These are phyloP conservation scores for Psammodynastes pulverulentus DNA, from an alignment of 2,113 vertebrate species.

Conservation along the genomic window DNA sequence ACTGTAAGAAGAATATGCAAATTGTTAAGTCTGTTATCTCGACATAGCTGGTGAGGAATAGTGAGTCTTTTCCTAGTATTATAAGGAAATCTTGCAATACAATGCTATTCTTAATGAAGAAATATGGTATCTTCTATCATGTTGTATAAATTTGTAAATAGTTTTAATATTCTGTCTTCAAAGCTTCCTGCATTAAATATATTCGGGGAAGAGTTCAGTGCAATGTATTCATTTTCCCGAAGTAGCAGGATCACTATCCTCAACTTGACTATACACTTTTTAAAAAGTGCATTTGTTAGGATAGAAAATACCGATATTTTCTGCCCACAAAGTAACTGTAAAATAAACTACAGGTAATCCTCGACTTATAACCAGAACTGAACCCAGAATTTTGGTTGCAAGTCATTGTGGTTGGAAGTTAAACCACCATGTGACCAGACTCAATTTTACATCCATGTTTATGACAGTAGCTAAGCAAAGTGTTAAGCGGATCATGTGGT, in stretches of 20 bases:
- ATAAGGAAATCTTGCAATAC: background rate
- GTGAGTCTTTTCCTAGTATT: background rate
- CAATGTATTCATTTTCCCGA: slow-evolving; percentile 3
- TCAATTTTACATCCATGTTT: background rate
- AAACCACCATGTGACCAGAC: background rate
- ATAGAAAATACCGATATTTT: background rate
- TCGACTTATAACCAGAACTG: background rate
- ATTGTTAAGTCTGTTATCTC: background rate
- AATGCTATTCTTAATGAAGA: slow-evolving; percentile 4
- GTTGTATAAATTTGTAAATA: background rate
- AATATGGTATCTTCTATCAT: background rate
- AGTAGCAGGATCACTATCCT: background rate
- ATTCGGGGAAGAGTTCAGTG: background rate
- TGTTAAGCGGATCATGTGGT: background rate
- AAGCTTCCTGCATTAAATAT: background rate
- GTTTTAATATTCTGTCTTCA: background rate
- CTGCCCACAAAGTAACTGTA: background rate
- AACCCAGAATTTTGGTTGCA: background rate
- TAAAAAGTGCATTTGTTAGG: background rate
- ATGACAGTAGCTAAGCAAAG: background rate
- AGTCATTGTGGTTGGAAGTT: background rate
- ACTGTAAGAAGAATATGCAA: background rate
- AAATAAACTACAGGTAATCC: background rate
- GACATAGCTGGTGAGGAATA: background rate
- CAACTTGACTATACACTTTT: background rate